Evolutionary conservation across 2,888 invertebrate species (phyloP).

Genomic region (Drosophila atroscutellata): DNA sequence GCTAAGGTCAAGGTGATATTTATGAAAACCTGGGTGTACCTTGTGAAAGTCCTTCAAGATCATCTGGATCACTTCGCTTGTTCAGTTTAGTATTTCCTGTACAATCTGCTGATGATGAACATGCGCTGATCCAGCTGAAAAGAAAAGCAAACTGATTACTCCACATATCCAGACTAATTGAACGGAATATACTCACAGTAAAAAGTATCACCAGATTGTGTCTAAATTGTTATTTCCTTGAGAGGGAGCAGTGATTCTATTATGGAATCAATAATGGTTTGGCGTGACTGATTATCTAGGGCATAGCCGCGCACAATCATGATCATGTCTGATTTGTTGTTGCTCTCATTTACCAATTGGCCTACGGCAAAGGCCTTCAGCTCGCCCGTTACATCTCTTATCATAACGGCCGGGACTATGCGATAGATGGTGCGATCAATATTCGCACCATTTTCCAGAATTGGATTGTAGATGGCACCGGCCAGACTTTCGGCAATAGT

Average conservation of each 20-base stretch:
- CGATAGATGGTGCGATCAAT: constrained; percentile 16
- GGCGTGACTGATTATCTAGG: background rate
- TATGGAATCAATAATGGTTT: background rate
- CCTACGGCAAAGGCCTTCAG: constrained; percentile 23
- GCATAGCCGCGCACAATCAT: constrained; percentile 7
- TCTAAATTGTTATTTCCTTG: background rate
- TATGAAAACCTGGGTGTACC: background rate
- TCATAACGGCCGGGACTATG: constrained; percentile 26
- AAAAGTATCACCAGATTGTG: background rate
- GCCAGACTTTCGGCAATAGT: background rate
- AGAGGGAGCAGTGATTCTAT: constrained; percentile 9
- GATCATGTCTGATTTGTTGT: background rate
- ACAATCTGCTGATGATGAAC: background rate
- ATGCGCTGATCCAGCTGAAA: background rate
- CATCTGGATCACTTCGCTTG: background rate
- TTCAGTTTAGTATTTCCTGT: background rate
- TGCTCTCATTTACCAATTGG: constrained; percentile 13
- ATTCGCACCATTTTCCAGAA: background rate
- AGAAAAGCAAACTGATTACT: background rate
- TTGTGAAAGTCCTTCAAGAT: background rate
- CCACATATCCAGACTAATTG: background rate
- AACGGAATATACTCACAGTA: background rate
- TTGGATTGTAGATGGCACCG: background rate
- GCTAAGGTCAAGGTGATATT: background rate
- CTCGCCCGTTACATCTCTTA: constrained; percentile 17